Conservation (phyloP, 2,888 invertebrate genomes). For the Ligdia adustata region DNA sequence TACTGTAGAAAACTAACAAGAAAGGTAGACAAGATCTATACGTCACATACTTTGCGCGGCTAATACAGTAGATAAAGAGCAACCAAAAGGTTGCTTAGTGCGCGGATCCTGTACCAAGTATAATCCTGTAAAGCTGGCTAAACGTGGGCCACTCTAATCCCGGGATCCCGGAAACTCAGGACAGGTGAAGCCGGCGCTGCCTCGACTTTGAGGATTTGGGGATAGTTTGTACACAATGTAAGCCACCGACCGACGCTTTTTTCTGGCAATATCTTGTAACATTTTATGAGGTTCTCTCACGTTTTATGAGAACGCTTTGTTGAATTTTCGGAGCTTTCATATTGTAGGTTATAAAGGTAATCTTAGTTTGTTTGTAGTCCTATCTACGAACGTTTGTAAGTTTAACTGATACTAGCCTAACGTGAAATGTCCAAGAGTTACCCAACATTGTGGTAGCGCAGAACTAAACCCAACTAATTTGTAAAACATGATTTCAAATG, state of each 20-base stretch:
- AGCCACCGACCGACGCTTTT: conserved; percentile 18
- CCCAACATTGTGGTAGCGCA: too few relatives aligned
- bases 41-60: too few relatives aligned
- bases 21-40: too few relatives aligned
- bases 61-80: conserved; percentile 50
- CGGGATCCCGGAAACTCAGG: conserved; percentile 37
- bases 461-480: conserved; percentile 30
- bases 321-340: background rate
- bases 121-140: conserved; percentile 59
- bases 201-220: conserved; percentile 42
- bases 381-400: too few relatives aligned
- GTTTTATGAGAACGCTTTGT: conserved; percentile 3
- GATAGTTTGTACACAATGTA: conserved; percentile 46
- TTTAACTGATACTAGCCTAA: too few relatives aligned
- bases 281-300: conserved; percentile 20
- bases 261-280: conserved; percentile 16
- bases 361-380: background rate
- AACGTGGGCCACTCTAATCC: conserved; percentile 52
- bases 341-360: background rate
- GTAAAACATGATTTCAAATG: conserved; percentile 19
- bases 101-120: conserved; percentile 42
- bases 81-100: conserved; percentile 52
- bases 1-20: too few relatives aligned
- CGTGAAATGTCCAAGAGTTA: too few relatives aligned
- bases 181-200: conserved; percentile 49